phyloP scores from a whole-genome alignment of 2,888 invertebrate genomes.

The Pachydiplax longipennis region DNA sequence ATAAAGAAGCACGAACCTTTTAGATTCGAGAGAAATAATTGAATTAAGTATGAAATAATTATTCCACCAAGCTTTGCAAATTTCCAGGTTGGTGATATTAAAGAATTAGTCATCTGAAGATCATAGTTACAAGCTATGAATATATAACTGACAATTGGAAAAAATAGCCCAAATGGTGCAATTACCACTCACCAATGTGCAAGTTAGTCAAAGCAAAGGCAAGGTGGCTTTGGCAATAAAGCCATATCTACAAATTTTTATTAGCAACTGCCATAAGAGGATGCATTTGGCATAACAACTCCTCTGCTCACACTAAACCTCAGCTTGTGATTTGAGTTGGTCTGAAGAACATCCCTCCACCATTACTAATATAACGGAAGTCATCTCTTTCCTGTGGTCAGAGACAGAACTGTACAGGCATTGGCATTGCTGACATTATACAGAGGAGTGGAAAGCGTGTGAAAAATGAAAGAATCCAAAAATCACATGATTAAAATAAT shows the following conservation, averaged over 20 bases:
- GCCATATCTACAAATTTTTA: neutral
- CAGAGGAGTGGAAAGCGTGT: neutral
- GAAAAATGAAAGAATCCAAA: neutral
- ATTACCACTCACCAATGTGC: conserved; percentile 6
- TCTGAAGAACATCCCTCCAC: neutral
- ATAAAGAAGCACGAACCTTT: conserved; percentile 42
- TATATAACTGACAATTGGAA: neutral
- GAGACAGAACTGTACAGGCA: conserved; percentile 36
- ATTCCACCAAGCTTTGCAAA: neutral
- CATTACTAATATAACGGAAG: neutral
- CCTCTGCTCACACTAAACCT: neutral
- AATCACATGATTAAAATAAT: neutral
- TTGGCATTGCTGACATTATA: neutral
- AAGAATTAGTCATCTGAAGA: neutral
- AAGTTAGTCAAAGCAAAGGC: neutral
- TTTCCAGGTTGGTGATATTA: neutral
- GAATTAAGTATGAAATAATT: neutral
- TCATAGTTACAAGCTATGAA: neutral
- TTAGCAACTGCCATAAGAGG: neutral
- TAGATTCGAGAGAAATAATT: conserved; percentile 42
- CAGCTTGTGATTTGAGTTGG: neutral
- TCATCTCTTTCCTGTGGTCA: neutral
- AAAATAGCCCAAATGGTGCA: neutral
- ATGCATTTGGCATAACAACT: neutral
- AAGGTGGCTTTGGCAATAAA: neutral